These are phyloP conservation scores for Rhombomys opimus DNA, from an alignment of 2,113 vertebrate genomes.

Conservation along the genomic window DNA sequence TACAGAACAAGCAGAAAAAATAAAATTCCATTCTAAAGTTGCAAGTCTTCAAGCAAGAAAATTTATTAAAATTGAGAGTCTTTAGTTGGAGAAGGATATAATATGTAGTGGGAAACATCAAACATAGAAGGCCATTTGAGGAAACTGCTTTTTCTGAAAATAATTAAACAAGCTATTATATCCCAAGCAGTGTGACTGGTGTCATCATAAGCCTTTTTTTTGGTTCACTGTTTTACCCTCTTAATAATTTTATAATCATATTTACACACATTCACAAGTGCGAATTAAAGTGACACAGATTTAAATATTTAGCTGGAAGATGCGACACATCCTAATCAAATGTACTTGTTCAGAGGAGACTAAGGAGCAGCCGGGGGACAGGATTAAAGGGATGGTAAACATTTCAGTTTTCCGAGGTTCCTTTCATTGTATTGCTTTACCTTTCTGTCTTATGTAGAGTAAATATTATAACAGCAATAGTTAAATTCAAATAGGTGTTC, in stretches of 20 bases:
- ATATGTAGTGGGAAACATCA: constrained; percentile 37
- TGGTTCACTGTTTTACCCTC: constrained; percentile 30
- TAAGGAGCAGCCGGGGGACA: not conserved
- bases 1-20: not conserved
- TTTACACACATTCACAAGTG: constrained; percentile 14
- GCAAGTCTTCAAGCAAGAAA: constrained; percentile 23
- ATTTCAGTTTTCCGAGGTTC: not conserved
- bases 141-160: constrained; percentile 33
- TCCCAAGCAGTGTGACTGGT: constrained; percentile 9
- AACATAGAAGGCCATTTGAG: constrained; percentile 37
- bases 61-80: constrained; percentile 69
- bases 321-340: constrained; percentile 13
- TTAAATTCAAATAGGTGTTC: not conserved
- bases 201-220: constrained; percentile 42
- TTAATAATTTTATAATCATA: constrained; percentile 60
- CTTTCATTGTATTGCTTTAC: not conserved
- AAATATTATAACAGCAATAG: not conserved
- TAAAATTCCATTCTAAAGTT: constrained; percentile 45
- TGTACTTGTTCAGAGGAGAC: constrained; percentile 36
- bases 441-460: not conserved
- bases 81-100: constrained; percentile 18
- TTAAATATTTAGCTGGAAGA: constrained; percentile 40
- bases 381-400: not conserved
- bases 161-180: constrained; percentile 65
- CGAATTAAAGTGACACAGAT: constrained; percentile 42